Evolutionary conservation across 2,797 vertebrate species (phyloP).

Genomic region (Craterocephalus amniculus): DNA sequence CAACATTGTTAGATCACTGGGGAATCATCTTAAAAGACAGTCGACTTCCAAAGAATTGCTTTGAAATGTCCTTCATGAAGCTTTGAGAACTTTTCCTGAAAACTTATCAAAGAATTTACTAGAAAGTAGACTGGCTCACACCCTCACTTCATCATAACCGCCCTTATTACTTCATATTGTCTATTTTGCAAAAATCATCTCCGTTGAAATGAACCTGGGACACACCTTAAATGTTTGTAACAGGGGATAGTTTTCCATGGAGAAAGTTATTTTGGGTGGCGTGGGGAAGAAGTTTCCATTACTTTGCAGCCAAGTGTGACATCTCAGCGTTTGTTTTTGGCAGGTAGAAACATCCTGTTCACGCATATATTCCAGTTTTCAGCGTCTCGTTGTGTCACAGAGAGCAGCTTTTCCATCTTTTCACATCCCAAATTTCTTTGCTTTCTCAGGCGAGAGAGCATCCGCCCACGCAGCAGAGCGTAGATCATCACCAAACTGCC

Average conservation of each 20-base stretch:
- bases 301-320: conserved; percentile 13
- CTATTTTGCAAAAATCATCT: not conserved
- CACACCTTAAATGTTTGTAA: conserved; percentile 10
- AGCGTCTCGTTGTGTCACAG: conserved; percentile 17
- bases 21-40: too few species aligned
- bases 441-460: conserved; percentile 40
- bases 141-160: too few species aligned
- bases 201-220: conserved; percentile 12
- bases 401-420: conserved; percentile 25
- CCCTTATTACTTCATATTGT: too few species aligned
- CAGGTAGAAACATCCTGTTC: conserved; percentile 19
- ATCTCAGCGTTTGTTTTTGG: conserved; percentile 21
- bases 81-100: too few species aligned
- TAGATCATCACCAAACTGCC: conserved; percentile 26
- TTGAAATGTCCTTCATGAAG: too few species aligned
- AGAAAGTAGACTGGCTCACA: too few species aligned
- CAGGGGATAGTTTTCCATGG: not conserved
- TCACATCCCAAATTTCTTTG: conserved; percentile 36
- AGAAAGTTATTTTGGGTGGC: conserved; percentile 17
- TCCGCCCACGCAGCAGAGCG: conserved; percentile 43
- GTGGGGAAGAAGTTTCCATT: not conserved
- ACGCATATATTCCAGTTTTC: conserved; percentile 3
- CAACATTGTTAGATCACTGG: too few species aligned
- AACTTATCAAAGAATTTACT: too few species aligned
- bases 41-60: too few species aligned